Evolutionary conservation across 2,797 vertebrate species (phyloP).

Genomic region (Pithecia hirsuta): DNA sequence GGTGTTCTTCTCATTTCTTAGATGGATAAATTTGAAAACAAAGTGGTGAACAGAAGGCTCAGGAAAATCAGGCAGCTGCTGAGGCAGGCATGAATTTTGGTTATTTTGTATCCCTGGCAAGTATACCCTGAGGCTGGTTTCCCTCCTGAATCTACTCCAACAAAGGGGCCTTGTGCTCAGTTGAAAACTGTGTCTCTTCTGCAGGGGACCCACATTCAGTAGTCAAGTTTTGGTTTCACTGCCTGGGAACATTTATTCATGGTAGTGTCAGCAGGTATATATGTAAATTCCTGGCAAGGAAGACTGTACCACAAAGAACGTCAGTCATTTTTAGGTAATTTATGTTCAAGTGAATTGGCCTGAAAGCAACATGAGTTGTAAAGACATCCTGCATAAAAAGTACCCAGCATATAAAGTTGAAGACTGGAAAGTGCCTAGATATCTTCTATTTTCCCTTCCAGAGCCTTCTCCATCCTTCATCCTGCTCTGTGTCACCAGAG

Average conservation of each 20-base stretch:
- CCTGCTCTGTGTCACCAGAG: not conserved
- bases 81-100: not conserved
- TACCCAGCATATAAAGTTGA: not conserved
- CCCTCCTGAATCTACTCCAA: not conserved
- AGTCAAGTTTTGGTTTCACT: not conserved
- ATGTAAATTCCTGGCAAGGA: not conserved
- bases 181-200: not conserved
- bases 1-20: constrained; percentile 65
- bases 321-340: constrained; percentile 19
- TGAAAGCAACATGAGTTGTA: not conserved
- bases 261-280: not conserved
- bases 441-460: not conserved
- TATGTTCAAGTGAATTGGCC: not conserved
- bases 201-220: not conserved
- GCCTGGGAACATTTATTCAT: not conserved
- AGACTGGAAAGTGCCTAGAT: not conserved
- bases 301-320: not conserved
- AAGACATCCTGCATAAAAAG: not conserved
- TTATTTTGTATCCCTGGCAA: constrained; percentile 1
- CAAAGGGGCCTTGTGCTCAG: not conserved
- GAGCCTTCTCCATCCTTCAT: not conserved
- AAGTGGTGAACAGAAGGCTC: constrained; percentile 52
- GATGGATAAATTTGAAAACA: constrained; percentile 57
- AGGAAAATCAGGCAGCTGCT: constrained; percentile 44
- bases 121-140: not conserved